phyloP scores from a whole-genome alignment of 2,113 vertebrate species.

The Pomatorhinus ruficollis region DNA sequence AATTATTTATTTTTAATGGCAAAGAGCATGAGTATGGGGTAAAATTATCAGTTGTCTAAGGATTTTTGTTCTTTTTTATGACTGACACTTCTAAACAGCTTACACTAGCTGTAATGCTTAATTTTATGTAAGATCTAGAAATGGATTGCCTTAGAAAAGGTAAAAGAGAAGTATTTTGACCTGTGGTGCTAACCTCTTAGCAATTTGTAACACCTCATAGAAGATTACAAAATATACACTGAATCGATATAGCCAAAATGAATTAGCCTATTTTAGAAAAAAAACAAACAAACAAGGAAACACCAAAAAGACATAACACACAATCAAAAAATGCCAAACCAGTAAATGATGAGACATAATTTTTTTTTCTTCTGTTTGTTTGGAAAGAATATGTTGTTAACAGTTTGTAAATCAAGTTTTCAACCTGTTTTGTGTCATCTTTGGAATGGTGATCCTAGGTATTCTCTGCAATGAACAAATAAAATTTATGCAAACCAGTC shows the following conservation, averaged over 20 bases:
- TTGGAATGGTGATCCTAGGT: background rate
- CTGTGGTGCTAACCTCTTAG: background rate
- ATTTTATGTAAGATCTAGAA: background rate
- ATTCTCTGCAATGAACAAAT: background rate
- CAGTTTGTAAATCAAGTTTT: background rate
- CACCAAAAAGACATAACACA: background rate
- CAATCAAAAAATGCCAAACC: accelerated
- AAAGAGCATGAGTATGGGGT: background rate
- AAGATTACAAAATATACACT: background rate
- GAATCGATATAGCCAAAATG: background rate
- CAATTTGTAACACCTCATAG: background rate
- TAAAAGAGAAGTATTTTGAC: background rate
- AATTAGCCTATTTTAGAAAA: background rate
- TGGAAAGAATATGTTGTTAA: background rate
- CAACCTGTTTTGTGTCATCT: background rate
- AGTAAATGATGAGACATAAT: background rate
- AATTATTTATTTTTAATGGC: background rate
- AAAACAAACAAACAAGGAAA: background rate
- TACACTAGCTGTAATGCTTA: background rate
- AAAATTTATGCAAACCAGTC: background rate
- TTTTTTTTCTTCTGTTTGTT: background rate
- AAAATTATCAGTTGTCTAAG: background rate
- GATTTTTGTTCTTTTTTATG: background rate
- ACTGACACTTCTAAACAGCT: background rate
- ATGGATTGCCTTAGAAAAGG: background rate